Base-by-base conservation (phyloP, 2,888 invertebrate genomes). In the Dorcus hopei region DNA sequence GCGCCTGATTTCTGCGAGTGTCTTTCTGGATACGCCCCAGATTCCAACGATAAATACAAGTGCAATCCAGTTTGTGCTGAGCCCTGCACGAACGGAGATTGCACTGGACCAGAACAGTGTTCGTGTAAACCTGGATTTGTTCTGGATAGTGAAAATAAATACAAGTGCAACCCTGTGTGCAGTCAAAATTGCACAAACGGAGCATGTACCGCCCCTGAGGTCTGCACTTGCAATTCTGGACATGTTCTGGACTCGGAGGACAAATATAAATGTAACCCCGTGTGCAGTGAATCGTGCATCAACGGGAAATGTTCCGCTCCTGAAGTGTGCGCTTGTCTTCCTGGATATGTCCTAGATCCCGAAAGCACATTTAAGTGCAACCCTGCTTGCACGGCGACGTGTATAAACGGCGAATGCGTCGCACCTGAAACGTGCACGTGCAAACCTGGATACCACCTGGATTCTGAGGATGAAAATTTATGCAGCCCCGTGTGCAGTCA, bases 171-270 rank as follows among this genome's bases (percentile, higher is more conserved):
- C 14, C 69, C 70, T 2, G 54, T 53, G 9, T 70, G 61, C 52
- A 71, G 71, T 23, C 65, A 52, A 0, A 49, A 57, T 0, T 83
- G 82, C 64, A 52, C 52, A 0, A 65, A 74, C 41, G 77, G 77
- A 0, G 69, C 62, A 0, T 82, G 81, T 61, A 55, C 70, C 0
- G 66, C 65, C 0, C 74, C 75, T 0, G 63, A 73, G 7, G 47
- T 55, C 0, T 80, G 80, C 64, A 38, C 53, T n/a, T 80, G 80
- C 43, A 16, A 41, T 38, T 9, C n/a, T 9, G 52, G 52, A 9
- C 47, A 52, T 9, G 11, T 9, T 1, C n/a, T 33, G 33, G 49
- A 49, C n/a, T 1, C 8, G 33, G 23, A 9, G 1, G 19, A 19
- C 11, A 49, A 49, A 38, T 38, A 5, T n/a, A 49, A 19, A 19